Evolutionary conservation across 2,888 invertebrate species (phyloP).

Genomic region (Dolomedes plantarius): DNA sequence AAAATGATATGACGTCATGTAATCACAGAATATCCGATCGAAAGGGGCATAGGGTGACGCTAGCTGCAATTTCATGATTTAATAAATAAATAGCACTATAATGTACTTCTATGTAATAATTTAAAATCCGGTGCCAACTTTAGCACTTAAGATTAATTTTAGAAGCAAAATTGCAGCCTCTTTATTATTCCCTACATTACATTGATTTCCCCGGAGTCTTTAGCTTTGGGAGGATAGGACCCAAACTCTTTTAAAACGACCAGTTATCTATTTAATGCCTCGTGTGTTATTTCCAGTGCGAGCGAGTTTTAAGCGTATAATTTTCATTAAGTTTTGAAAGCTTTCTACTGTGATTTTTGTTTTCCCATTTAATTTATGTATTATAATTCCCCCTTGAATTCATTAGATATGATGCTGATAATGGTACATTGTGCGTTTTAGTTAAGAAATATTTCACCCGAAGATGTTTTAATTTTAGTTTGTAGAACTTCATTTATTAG

Average conservation of each 20-base stretch:
- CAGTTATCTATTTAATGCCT: background rate
- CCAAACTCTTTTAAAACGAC: background rate
- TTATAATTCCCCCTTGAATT: too few species aligned
- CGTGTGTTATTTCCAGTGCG: background rate
- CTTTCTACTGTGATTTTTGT: too few species aligned
- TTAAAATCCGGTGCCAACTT: background rate
- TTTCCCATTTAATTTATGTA: too few species aligned
- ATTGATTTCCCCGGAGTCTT: slow-evolving; percentile 31
- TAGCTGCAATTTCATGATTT: background rate
- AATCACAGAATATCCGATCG: too few species aligned
- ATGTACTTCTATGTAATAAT: background rate
- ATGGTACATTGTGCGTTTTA: too few species aligned
- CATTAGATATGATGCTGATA: too few species aligned
- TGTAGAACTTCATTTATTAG: too few species aligned
- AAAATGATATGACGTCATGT: too few species aligned
- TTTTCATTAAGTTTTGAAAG: background rate
- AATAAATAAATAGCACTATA: background rate
- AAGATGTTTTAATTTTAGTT: too few species aligned
- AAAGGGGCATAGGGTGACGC: too few species aligned
- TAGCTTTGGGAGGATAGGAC: background rate
- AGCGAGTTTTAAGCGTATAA: background rate
- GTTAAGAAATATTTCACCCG: too few species aligned
- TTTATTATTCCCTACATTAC: slow-evolving; percentile 21
- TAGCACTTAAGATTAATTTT: slow-evolving; percentile 12
- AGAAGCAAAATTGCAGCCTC: background rate